A percentile compares a stretch with the other conserved stretches of the same genome.
These are phyloP conservation scores for Macropus fuliginosus DNA, from an alignment of 2,797 vertebrate species.

Conservation along the genomic window DNA sequence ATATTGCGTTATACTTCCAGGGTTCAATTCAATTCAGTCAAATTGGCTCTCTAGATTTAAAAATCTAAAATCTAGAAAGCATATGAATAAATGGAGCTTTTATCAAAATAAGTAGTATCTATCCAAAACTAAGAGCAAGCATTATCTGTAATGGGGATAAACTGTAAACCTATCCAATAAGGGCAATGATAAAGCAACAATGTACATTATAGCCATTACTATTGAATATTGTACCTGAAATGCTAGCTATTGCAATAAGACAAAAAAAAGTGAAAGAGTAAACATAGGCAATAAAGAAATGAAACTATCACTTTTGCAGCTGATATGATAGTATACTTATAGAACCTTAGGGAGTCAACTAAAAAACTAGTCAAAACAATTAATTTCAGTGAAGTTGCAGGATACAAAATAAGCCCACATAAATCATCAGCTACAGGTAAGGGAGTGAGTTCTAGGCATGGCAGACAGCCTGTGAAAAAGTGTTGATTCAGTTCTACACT, in stretches of 20 bases:
- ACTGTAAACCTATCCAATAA: too few relatives aligned
- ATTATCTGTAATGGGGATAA: too few relatives aligned
- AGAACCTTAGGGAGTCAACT: neutral
- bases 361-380: neutral
- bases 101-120: too few relatives aligned
- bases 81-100: too few relatives aligned
- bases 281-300: neutral
- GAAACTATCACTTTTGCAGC: neutral
- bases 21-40: neutral
- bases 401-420: neutral
- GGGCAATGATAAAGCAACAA: too few relatives aligned
- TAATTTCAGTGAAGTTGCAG: neutral
- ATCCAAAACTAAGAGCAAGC: too few relatives aligned
- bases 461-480: neutral
- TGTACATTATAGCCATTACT: too few relatives aligned
- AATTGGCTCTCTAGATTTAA: neutral
- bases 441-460: neutral
- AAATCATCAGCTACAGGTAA: neutral
- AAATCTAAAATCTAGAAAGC: too few relatives aligned
- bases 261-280: neutral
- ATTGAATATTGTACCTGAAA: too few relatives aligned
- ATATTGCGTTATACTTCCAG: neutral
- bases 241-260: neutral
- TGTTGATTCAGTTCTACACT: neutral
- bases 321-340: neutral